phyloP scores from a whole-genome alignment of 2,797 vertebrate genomes.

The Epinephelus coioides region DNA sequence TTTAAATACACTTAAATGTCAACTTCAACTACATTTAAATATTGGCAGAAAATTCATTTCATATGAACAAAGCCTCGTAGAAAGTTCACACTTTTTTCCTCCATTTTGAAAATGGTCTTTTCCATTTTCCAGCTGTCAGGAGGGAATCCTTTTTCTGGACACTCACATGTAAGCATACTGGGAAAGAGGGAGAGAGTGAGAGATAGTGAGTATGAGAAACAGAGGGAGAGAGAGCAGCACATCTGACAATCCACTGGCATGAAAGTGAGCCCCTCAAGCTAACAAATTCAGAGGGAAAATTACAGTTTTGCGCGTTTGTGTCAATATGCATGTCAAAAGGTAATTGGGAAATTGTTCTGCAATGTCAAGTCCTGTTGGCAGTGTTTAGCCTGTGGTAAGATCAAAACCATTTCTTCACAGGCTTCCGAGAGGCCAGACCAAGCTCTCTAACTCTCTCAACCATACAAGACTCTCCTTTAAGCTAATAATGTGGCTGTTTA shows the following conservation, averaged over 20 bases:
- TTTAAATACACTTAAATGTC: background rate
- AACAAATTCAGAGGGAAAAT: constrained; percentile 87
- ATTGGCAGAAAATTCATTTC: constrained; percentile 22
- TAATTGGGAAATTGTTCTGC: constrained; percentile 88
- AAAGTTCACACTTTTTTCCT: constrained; percentile 35
- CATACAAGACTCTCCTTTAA: constrained; percentile 70
- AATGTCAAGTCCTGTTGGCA: constrained; percentile 86
- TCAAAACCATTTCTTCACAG: constrained; percentile 84
- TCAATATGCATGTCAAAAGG: constrained; percentile 89
- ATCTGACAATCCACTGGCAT: constrained; percentile 85
- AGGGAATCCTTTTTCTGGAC: constrained; percentile 74
- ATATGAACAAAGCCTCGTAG: background rate
- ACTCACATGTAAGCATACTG: constrained; percentile 69
- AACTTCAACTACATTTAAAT: constrained; percentile 2
- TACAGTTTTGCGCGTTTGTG: constrained; percentile 87
- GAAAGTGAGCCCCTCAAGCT: constrained; percentile 85
- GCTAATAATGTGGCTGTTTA: constrained; percentile 77
- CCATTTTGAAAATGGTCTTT: constrained; percentile 58
- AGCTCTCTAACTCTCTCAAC: constrained; percentile 71
- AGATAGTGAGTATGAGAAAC: constrained; percentile 27
- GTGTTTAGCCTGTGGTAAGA: constrained; percentile 86
- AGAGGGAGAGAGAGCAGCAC: constrained; percentile 80
- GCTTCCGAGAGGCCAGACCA: constrained; percentile 75
- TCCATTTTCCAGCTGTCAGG: constrained; percentile 58
- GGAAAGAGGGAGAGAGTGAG: constrained; percentile 65